A percentile compares a stretch with the other conserved stretches of the same genome.
phyloP scores from a whole-genome alignment of 2,113 vertebrate genomes.

The Globicephala melas region DNA sequence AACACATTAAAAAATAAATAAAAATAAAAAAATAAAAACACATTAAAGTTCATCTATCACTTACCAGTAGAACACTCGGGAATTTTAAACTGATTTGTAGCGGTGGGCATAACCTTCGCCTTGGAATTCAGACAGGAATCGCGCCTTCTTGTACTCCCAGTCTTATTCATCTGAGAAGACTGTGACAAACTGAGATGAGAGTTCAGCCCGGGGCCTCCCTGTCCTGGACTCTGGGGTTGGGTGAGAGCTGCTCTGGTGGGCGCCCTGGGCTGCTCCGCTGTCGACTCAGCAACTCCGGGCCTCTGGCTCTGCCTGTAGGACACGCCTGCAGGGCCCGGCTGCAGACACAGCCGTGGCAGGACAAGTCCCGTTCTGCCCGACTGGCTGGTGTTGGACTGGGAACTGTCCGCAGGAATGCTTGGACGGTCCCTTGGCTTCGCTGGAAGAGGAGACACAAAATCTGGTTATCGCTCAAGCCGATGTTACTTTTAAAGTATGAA shows the following conservation, averaged over 20 bases:
- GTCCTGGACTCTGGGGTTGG: slow-evolving; percentile 24
- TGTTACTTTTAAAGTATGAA: background rate
- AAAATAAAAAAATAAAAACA: background rate
- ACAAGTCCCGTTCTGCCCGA: slow-evolving; percentile 60
- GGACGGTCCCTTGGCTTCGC: slow-evolving; percentile 41
- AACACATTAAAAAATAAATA: background rate
- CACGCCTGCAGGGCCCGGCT: slow-evolving; percentile 22
- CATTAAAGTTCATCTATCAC: background rate
- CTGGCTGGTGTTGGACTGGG: slow-evolving; percentile 58
- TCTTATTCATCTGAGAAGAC: slow-evolving; percentile 37
- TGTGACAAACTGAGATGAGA: slow-evolving; percentile 44
- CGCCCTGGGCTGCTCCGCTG: background rate
- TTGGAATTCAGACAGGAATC: background rate
- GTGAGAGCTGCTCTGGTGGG: slow-evolving; percentile 22
- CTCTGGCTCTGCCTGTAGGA: slow-evolving; percentile 39
- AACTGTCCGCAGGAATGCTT: slow-evolving; percentile 74
- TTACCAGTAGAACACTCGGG: slow-evolving; percentile 70
- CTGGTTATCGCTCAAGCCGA: too few relatives aligned
- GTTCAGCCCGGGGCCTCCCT: slow-evolving; percentile 36
- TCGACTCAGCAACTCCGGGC: background rate
- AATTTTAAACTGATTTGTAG: slow-evolving; percentile 50
- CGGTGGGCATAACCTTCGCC: background rate
- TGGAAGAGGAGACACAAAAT: slow-evolving; percentile 51
- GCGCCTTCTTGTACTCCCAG: slow-evolving; percentile 45
- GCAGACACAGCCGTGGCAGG: background rate